Base-by-base conservation (phyloP, 2,888 invertebrate genomes). In the Aleiodes leptofemur region DNA sequence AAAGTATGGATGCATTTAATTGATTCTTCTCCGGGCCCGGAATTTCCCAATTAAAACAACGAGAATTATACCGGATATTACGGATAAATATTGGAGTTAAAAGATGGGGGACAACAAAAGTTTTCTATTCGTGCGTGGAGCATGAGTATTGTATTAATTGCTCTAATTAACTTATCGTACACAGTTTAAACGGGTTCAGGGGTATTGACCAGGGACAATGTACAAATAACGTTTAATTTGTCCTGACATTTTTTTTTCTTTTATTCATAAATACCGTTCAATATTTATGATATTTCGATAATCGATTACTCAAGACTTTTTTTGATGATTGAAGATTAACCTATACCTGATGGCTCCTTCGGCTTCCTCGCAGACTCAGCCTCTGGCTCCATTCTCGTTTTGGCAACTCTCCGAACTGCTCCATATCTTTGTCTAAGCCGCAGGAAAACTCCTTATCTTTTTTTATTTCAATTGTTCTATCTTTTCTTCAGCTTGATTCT, bases 301-400 rank as follows among this genome's bases (percentile, higher is more conserved):
- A 23, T 16, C 51, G 51, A 51, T 38, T 56, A 23, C 29, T 23
- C 5, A 23, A 8, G 3, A 8, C 8, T 34, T 34, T 61, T 14
- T 61, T 61, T 59, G 34, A 59, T 50, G 9, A 56, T 57, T 56
- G 50, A 69, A 16, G 23, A 69, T 68, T 57, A 61, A 61, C n/a
- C 50, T 90, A 90, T 85, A 91, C 93, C 88, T 91, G 92, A 81
- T 92, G 91, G 75, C 91, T 92, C 59, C 94, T 92, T 76, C 94
- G 92, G 85, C 94, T 93, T 83, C 94, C 94, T 78, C 95, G 92
- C 69, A 95, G 91, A 80, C 95, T 95, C 80, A 95, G 91, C 79
- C 95, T 91, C 90, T 93, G 93, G 88, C 93, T 94, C 95, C 95
- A 95, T 84, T 95, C 94, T 74, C 93, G 91, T 82, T 93, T 91